A percentile compares a stretch with the other conserved stretches of the same genome.
These are phyloP conservation scores for Dipodomys stephensi DNA, from an alignment of 2,113 vertebrate genomes.

Conservation along the genomic window DNA sequence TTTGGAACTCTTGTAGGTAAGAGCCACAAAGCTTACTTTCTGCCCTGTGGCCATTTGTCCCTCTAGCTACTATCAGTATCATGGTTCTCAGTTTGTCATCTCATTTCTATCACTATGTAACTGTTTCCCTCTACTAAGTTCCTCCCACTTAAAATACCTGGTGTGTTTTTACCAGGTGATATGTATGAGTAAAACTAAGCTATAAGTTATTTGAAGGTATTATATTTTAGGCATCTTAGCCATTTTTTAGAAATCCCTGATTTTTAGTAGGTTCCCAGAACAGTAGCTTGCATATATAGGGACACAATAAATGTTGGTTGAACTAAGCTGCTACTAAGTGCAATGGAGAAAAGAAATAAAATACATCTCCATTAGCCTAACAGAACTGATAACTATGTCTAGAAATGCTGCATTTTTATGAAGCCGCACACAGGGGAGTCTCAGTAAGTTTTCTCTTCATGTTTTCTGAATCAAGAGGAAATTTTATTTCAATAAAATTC, in stretches of 20 bases:
- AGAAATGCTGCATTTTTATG: conserved; percentile 6
- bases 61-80: background rate
- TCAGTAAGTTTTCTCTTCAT: conserved; percentile 11
- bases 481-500: background rate
- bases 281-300: background rate
- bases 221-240: background rate
- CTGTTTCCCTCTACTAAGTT: background rate
- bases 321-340: background rate
- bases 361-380: background rate
- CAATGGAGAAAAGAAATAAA: background rate
- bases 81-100: background rate
- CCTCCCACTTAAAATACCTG: background rate
- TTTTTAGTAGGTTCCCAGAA: background rate
- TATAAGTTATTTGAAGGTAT: background rate
- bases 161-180: background rate
- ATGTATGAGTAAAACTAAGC: background rate
- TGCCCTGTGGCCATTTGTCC: background rate
- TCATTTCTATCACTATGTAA: background rate
- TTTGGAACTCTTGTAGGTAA: background rate
- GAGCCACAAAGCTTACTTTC: background rate
- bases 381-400: background rate
- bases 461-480: conserved; percentile 18
- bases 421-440: background rate
- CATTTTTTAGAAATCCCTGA: background rate
- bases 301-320: background rate